A percentile compares a stretch with the other conserved stretches of the same genome.
Evolutionary conservation across 2,888 invertebrate species (phyloP).

Genomic region (Cyaniris semiargus): DNA sequence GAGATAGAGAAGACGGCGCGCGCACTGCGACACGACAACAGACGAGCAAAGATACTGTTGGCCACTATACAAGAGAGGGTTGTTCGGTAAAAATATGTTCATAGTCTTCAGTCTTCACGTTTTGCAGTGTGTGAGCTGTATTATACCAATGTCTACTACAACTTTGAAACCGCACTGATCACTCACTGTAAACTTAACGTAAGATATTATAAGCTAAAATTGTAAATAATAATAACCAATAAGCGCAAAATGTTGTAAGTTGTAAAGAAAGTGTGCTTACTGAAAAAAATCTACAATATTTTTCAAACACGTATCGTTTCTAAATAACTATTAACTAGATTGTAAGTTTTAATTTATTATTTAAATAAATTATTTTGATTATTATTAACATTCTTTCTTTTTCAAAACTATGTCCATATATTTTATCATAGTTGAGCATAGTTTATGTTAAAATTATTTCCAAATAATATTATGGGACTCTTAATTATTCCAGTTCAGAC

Average conservation of each 20-base stretch:
- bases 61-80: neutral
- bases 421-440: neutral
- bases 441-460: neutral
- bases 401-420: no score
- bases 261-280: neutral
- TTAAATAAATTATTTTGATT: slow-evolving; percentile 15
- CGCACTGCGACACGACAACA: slow-evolving; percentile 31
- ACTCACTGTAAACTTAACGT: neutral
- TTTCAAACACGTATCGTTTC: neutral
- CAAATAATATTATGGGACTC: neutral
- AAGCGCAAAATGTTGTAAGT: neutral
- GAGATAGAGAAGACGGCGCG: slow-evolving; percentile 80
- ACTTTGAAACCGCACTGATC: neutral
- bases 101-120: neutral
- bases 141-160: neutral
- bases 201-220: no score
- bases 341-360: neutral
- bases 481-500: neutral
- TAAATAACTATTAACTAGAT: neutral
- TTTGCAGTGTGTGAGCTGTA: neutral
- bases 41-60: slow-evolving; percentile 10
- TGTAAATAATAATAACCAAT: neutral
- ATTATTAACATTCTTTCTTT: neutral
- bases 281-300: neutral
- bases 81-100: neutral